Percentiles rank a stretch among this genome's conserved stretches.
Conservation (phyloP, 1,140 invertebrate species). For the Branchinecta lynchi region DNA sequence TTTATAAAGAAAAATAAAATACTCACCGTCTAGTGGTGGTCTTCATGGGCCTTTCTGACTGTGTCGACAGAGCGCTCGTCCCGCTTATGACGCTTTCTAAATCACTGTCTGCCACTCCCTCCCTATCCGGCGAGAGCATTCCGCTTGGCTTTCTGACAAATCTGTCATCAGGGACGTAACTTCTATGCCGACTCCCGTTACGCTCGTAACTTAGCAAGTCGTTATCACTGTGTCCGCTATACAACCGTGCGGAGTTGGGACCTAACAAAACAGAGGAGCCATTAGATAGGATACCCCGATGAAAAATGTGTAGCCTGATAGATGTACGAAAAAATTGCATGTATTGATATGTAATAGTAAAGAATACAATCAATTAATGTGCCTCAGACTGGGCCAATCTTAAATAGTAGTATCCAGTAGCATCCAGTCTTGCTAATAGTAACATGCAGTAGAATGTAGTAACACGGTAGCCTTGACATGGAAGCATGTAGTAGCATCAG, state of each 20-base stretch:
- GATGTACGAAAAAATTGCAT: too few relatives aligned
- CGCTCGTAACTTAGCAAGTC: slow-evolving; percentile 41
- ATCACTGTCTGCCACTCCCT: slow-evolving; percentile 64
- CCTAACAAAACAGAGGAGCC: background rate
- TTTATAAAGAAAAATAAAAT: background rate
- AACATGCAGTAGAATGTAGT: too few relatives aligned
- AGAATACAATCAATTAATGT: too few relatives aligned
- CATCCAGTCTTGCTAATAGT: too few relatives aligned
- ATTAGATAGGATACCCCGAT: too few relatives aligned
- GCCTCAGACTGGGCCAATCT: too few relatives aligned
- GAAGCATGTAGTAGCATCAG: too few relatives aligned
- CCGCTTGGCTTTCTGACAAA: slow-evolving; percentile 4
- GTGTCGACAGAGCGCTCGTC: slow-evolving; percentile 77
- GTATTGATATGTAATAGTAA: too few relatives aligned
- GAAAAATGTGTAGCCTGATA: too few relatives aligned
- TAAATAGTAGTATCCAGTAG: too few relatives aligned
- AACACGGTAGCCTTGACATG: too few relatives aligned
- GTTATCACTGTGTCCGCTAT: slow-evolving; percentile 62
- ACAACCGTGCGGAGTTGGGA: slow-evolving; percentile 18
- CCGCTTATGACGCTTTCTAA: slow-evolving; percentile 72
- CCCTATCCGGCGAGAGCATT: slow-evolving; percentile 47
- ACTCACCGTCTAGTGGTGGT: background rate
- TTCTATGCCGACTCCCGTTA: slow-evolving; percentile 4
- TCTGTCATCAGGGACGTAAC: background rate
- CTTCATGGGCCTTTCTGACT: slow-evolving; percentile 55